Evolutionary conservation across 2,797 vertebrate species (phyloP).

Genomic region (Huso huso): DNA sequence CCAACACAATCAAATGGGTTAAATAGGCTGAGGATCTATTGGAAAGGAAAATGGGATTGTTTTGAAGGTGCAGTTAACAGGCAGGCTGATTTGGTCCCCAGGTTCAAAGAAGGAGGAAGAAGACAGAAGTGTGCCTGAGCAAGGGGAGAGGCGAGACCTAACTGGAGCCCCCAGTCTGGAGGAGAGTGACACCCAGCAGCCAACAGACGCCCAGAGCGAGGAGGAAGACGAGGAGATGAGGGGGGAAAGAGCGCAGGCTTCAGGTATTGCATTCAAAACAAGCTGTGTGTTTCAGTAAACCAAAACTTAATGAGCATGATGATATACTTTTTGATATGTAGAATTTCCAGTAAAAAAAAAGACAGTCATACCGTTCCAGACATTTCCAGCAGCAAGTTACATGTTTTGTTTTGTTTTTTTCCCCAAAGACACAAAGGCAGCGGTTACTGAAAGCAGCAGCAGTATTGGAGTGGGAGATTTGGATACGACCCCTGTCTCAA

Average conservation of each 20-base stretch:
- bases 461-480: conserved; percentile 43
- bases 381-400: no score
- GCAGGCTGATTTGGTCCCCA: conserved; percentile 7
- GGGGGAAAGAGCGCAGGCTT: neutral
- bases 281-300: no score
- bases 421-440: conserved; percentile 20
- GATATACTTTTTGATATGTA: neutral
- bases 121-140: neutral
- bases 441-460: conserved; percentile 15
- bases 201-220: neutral
- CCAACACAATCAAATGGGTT: no score
- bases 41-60: no score
- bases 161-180: conserved; percentile 3
- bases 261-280: no score
- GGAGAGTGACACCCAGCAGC: conserved; percentile 9
- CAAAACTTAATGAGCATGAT: no score
- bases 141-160: conserved; percentile 9
- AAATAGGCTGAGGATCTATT: no score
- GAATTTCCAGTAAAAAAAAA: neutral
- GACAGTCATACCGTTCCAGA: no score
- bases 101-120: conserved; percentile 13
- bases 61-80: no score
- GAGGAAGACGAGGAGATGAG: conserved; percentile 15
- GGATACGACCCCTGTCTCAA: conserved; percentile 55
- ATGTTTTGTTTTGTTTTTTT: rapidly evolving